These are phyloP conservation scores for Rostratula benghalensis DNA, from an alignment of 2,113 vertebrate genomes.

Conservation along the genomic window DNA sequence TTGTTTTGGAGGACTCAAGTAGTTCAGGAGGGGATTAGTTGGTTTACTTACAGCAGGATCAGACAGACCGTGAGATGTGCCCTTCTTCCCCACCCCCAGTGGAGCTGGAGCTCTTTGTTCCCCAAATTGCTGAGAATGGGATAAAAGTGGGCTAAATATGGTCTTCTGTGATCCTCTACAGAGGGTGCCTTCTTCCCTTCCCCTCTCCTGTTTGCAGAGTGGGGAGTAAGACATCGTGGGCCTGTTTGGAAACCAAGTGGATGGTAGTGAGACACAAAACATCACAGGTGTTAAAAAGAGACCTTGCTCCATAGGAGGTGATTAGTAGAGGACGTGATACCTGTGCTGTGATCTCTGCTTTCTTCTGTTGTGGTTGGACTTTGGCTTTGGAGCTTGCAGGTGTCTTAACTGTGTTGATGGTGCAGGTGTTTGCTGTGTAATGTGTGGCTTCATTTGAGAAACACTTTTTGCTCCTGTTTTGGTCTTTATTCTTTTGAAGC, in stretches of 20 bases:
- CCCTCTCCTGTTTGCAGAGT: neutral
- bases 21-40: neutral
- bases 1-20: neutral
- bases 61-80: neutral
- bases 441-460: neutral
- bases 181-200: neutral
- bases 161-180: neutral
- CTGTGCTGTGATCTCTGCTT: neutral
- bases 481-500: neutral
- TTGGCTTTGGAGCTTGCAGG: neutral
- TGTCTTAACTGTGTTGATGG: neutral
- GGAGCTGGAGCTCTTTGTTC: neutral
- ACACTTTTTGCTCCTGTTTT: neutral
- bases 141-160: neutral
- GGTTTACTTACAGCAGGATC: neutral
- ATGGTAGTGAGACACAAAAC: neutral
- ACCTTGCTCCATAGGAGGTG: neutral
- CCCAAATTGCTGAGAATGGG: neutral
- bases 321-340: neutral
- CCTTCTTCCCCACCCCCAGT: neutral
- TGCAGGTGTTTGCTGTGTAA: neutral
- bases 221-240: neutral
- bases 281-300: neutral
- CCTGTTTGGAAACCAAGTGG: neutral
- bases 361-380: neutral